phyloP scores from a whole-genome alignment of 2,113 vertebrate species.

The Phasianus colchicus region DNA sequence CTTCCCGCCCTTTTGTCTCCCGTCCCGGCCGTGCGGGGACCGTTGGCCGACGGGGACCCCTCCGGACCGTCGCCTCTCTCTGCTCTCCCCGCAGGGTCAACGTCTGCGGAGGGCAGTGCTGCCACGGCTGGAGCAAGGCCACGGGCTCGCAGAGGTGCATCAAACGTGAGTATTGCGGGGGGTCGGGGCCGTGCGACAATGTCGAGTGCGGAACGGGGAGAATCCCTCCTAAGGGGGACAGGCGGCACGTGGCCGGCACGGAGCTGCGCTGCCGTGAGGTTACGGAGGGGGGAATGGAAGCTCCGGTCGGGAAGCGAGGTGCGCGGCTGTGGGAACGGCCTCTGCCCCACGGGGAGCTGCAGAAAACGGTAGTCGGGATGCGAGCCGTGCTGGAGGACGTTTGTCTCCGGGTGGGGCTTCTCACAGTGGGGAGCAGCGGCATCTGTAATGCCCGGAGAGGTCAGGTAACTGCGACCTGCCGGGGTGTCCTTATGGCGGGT shows the following conservation, averaged over 20 bases:
- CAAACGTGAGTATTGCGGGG: constrained; percentile 87
- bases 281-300: not conserved
- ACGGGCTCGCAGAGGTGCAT: constrained; percentile 94
- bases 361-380: not conserved
- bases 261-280: not conserved
- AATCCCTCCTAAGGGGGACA: no score
- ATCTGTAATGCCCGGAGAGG: constrained; percentile 22
- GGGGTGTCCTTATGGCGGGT: not conserved
- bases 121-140: constrained; percentile 93
- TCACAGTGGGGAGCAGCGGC: not conserved
- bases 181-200: no score
- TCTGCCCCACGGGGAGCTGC: not conserved
- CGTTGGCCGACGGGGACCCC: not conserved
- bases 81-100: constrained; percentile 89
- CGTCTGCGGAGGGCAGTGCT: constrained; percentile 94
- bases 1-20: no score
- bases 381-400: not conserved
- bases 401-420: constrained; percentile 20
- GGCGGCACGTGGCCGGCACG: no score
- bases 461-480: constrained; percentile 7
- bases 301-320: not conserved
- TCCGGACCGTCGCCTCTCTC: constrained; percentile 28
- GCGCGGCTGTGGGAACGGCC: not conserved
- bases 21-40: no score
- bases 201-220: no score